Percentiles rank a stretch among this genome's conserved stretches.
phyloP scores from a whole-genome alignment of 1,140 invertebrate genomes.

The Caenorhabditis brenneri region DNA sequence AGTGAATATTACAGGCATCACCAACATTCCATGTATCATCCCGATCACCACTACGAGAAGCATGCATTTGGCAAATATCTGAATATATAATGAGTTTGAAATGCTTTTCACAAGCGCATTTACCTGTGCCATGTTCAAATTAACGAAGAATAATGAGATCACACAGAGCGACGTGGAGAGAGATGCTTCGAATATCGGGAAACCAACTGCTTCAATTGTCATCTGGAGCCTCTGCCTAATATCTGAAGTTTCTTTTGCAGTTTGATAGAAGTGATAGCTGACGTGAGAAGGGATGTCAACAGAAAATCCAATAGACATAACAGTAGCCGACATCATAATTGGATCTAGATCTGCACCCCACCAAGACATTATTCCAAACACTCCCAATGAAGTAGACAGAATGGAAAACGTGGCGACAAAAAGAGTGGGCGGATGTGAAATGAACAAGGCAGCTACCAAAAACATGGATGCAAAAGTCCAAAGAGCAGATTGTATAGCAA shows the following conservation, averaged over 20 bases:
- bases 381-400: constrained; percentile 67
- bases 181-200: constrained; percentile 93
- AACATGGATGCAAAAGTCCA: constrained; percentile 68
- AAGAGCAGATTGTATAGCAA: constrained; percentile 61
- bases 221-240: constrained; percentile 34
- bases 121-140: constrained; percentile 82
- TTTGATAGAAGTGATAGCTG: constrained; percentile 73
- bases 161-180: constrained; percentile 89
- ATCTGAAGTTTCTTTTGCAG: constrained; percentile 28
- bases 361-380: constrained; percentile 72
- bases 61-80: constrained; percentile 97
- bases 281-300: constrained; percentile 73
- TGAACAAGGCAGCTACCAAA: constrained; percentile 67
- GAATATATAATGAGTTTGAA: not conserved
- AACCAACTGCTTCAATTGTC: constrained; percentile 79
- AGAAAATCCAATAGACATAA: constrained; percentile 73
- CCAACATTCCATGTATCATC: constrained; percentile 86
- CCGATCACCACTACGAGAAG: constrained; percentile 92
- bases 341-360: constrained; percentile 72
- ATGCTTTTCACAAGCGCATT: not conserved
- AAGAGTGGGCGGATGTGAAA: constrained; percentile 63
- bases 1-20: constrained; percentile 85
- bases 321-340: constrained; percentile 72
- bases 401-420: constrained; percentile 67
- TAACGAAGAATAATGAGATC: constrained; percentile 82